phyloP scores from a whole-genome alignment of 2,888 invertebrate species.

The Athetis lepigone region DNA sequence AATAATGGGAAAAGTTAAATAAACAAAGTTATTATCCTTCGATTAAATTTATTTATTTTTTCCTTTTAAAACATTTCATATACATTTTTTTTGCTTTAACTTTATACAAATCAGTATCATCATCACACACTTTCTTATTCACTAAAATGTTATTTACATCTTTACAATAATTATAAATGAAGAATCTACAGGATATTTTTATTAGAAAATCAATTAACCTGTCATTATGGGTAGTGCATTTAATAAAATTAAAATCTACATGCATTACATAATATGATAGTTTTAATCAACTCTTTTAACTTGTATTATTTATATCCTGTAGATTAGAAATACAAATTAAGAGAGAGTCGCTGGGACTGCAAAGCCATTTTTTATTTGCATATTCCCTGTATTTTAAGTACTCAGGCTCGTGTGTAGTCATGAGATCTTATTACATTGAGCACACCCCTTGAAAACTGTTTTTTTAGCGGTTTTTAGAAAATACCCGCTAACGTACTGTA shows the following conservation, averaged over 20 bases:
- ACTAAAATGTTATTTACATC: constrained; percentile 7
- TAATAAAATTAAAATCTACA: background rate
- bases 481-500: constrained; percentile 10
- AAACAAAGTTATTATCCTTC: too few species aligned
- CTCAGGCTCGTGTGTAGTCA: background rate
- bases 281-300: constrained; percentile 4
- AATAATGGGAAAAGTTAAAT: too few species aligned
- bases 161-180: constrained; percentile 11
- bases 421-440: constrained; percentile 1
- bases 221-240: background rate
- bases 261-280: background rate
- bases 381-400: background rate
- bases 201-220: constrained; percentile 4
- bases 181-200: constrained; percentile 19
- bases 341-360: constrained; percentile 10
- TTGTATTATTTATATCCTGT: constrained; percentile 16
- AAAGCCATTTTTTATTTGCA: constrained; percentile 17
- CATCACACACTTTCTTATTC: constrained; percentile 1
- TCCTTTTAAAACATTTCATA: too few species aligned
- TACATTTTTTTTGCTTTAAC: background rate
- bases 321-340: constrained; percentile 9
- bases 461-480: constrained; percentile 15
- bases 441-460: constrained; percentile 16
- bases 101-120: background rate
- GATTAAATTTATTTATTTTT: too few species aligned